Conservation (phyloP, 1,140 invertebrate species). For the Caerostris extrusa region DNA sequence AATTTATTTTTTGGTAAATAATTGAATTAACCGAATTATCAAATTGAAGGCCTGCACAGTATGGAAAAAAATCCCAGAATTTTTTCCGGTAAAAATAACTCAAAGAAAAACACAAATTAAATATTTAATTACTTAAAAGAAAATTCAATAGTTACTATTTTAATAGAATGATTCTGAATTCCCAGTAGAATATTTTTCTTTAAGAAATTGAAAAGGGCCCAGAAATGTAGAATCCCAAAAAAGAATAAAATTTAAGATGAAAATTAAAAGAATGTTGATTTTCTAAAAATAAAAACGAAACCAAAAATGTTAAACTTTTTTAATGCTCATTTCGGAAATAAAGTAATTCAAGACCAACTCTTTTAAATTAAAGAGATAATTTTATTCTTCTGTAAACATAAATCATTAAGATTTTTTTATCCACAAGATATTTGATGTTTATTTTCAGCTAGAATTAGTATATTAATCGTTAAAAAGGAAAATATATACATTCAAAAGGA, state of each 20-base stretch:
- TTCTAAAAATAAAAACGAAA: neutral
- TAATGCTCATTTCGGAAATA: neutral
- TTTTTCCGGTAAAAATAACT: neutral
- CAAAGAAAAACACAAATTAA: neutral
- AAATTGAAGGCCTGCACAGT: neutral
- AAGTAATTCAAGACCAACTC: neutral
- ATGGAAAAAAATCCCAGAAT: neutral
- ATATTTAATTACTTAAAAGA: constrained; percentile 51
- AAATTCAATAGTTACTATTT: neutral
- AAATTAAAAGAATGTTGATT: constrained; percentile 1
- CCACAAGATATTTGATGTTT: neutral
- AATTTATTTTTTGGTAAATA: neutral
- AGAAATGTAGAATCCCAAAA: neutral
- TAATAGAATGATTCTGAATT: neutral
- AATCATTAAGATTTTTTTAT: constrained; percentile 37
- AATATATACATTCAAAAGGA: no score
- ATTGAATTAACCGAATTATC: constrained; percentile 37
- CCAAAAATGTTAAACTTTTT: neutral
- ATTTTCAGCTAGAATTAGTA: neutral
- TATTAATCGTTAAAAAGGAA: neutral
- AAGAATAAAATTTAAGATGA: neutral
- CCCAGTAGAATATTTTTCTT: neutral
- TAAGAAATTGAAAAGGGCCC: neutral
- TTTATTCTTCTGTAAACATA: neutral
- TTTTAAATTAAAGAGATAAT: constrained; percentile 12